Percentiles rank a stretch among this genome's conserved stretches.
Evolutionary conservation across 2,888 invertebrate genomes (phyloP).

Genomic region (Tetramorium bicarinatum): DNA sequence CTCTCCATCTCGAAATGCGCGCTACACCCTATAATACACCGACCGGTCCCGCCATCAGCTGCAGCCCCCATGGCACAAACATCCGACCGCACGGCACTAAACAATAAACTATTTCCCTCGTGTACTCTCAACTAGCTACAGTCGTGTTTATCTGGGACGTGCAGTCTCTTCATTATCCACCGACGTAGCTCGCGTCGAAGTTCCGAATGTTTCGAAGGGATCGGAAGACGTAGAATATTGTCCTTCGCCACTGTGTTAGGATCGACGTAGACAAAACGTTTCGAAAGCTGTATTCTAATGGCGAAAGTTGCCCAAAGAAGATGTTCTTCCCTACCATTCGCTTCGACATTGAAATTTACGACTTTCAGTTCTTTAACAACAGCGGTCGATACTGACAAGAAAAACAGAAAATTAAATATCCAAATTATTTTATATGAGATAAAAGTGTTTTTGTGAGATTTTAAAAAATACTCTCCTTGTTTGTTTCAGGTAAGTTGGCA

Average conservation of each 20-base stretch:
- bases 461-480: slow-evolving; percentile 44
- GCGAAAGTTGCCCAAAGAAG: slow-evolving; percentile 29
- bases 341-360: background rate
- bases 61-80: slow-evolving; percentile 63
- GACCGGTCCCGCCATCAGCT: slow-evolving; percentile 60
- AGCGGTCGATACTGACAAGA: background rate
- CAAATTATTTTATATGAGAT: background rate
- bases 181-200: slow-evolving; percentile 71
- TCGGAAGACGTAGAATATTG: slow-evolving; percentile 54
- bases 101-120: slow-evolving; percentile 79
- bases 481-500: slow-evolving; percentile 80
- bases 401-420: slow-evolving; percentile 9
- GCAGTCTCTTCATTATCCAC: slow-evolving; percentile 77
- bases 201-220: slow-evolving; percentile 67
- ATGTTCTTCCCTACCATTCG: slow-evolving; percentile 17
- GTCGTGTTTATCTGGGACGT: slow-evolving; percentile 75
- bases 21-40: slow-evolving; percentile 57
- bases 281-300: slow-evolving; percentile 46
- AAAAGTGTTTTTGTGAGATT: background rate
- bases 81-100: slow-evolving; percentile 71
- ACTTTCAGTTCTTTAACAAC: background rate
- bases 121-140: slow-evolving; percentile 65
- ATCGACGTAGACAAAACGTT: slow-evolving; percentile 45
- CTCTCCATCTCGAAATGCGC: slow-evolving; percentile 67
- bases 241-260: slow-evolving; percentile 46